These are phyloP conservation scores for Vulpes ferrilata DNA, from an alignment of 2,113 vertebrate species.

Conservation along the genomic window DNA sequence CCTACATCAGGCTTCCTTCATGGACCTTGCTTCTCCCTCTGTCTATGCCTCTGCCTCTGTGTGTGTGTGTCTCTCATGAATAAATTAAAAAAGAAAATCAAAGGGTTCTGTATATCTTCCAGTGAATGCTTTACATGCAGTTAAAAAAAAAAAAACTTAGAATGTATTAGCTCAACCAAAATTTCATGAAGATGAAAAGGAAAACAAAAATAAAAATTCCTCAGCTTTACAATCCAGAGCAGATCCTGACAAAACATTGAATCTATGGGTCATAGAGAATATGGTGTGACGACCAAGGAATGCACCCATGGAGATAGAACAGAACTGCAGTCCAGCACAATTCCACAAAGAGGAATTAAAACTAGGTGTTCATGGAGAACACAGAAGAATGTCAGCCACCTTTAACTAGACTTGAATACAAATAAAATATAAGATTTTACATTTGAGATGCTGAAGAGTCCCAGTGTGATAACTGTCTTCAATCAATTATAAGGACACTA, in stretches of 20 bases:
- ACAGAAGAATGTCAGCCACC: neutral
- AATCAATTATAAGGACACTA: neutral
- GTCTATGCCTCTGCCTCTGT: too few relatives aligned
- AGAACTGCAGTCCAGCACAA: neutral
- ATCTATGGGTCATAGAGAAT: neutral
- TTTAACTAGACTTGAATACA: neutral
- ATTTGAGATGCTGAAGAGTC: neutral
- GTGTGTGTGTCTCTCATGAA: too few relatives aligned
- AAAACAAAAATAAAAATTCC: neutral
- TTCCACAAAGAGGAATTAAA: neutral
- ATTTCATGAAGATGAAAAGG: neutral
- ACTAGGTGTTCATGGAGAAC: neutral
- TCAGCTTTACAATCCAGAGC: neutral
- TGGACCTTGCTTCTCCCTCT: too few relatives aligned
- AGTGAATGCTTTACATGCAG: neutral
- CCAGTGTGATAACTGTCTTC: neutral
- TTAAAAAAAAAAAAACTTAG: neutral
- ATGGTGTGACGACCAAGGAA: neutral
- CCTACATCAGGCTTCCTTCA: too few relatives aligned
- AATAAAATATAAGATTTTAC: neutral
- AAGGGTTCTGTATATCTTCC: neutral
- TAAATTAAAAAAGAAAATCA: neutral
- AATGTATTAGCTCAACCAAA: neutral
- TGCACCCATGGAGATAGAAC: neutral
- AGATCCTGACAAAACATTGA: neutral